Conservation (phyloP, 2,113 vertebrate genomes). For the Heterocephalus glaber region DNA sequence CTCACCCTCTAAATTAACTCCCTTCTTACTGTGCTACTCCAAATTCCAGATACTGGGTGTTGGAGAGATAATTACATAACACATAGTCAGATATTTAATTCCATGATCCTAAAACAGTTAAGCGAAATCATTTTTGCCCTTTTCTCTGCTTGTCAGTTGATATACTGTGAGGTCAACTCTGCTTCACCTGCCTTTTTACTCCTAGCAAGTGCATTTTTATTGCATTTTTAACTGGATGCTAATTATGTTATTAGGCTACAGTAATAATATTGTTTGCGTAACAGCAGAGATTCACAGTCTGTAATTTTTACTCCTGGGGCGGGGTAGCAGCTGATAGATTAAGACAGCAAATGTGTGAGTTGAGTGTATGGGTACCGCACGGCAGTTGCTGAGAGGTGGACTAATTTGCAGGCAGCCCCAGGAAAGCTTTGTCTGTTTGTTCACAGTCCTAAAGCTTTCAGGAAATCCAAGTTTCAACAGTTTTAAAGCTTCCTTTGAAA, state of each 20-base stretch:
- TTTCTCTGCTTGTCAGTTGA: neutral
- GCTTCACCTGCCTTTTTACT: neutral
- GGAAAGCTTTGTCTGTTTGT: constrained; percentile 36
- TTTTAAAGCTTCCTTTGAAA: constrained; percentile 66
- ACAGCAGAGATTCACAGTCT: neutral
- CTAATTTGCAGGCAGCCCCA: neutral
- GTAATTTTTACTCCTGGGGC: neutral
- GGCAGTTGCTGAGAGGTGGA: neutral
- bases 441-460: constrained; percentile 34
- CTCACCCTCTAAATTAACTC: neutral
- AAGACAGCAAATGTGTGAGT: neutral
- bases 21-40: neutral
- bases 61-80: neutral
- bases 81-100: neutral
- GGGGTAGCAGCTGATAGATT: neutral
- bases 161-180: neutral
- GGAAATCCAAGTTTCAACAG: constrained; percentile 57
- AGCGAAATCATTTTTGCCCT: neutral
- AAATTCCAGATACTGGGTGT: neutral
- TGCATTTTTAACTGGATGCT: neutral
- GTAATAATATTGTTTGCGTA: neutral
- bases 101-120: neutral
- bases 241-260: neutral
- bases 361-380: neutral
- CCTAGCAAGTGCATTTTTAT: neutral